Evolutionary conservation across 37 sponge, comb jelly and placozoan species (phyloP).

Genomic region (Beroe forskalii): DNA sequence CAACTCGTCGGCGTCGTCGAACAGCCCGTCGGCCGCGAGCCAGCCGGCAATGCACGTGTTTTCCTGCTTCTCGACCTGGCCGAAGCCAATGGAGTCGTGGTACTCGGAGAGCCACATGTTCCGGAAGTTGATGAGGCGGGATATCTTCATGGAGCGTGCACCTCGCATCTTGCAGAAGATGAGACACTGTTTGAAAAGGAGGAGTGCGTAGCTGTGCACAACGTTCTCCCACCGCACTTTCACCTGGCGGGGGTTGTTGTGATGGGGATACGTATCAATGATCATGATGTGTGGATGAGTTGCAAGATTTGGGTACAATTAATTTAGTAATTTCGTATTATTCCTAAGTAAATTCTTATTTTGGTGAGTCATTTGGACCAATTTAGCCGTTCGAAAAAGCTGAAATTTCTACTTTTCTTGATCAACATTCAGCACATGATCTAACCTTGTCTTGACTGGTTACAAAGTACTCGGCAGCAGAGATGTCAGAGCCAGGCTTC

Average conservation of each 20-base stretch:
- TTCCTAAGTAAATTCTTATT: no score
- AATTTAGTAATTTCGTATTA: no score
- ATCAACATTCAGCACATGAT: no score
- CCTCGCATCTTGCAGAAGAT: neutral
- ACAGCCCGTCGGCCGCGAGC: slow-evolving; percentile 36
- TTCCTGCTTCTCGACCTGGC: slow-evolving; percentile 64
- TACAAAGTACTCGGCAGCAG: neutral
- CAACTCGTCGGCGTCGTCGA: neutral
- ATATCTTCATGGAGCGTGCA: slow-evolving; percentile 40
- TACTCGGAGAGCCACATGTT: slow-evolving; percentile 59
- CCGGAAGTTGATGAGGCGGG: slow-evolving; percentile 27
- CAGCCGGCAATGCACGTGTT: slow-evolving; percentile 49
- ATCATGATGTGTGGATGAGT: no score
- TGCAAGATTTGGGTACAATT: no score
- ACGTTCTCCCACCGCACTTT: slow-evolving; percentile 48
- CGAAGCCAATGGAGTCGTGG: slow-evolving; percentile 3
- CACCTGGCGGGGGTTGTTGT: slow-evolving; percentile 22
- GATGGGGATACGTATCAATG: no score
- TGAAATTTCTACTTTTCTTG: no score
- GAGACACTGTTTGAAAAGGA: slow-evolving; percentile 60
- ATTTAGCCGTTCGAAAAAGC: no score
- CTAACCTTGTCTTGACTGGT: slow-evolving; percentile 35
- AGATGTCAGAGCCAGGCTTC: neutral
- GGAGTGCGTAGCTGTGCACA: slow-evolving; percentile 44
- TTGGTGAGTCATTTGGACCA: no score